Conservation (phyloP, 2,113 vertebrate genomes). For the Daphoenositta chrysoptera region DNA sequence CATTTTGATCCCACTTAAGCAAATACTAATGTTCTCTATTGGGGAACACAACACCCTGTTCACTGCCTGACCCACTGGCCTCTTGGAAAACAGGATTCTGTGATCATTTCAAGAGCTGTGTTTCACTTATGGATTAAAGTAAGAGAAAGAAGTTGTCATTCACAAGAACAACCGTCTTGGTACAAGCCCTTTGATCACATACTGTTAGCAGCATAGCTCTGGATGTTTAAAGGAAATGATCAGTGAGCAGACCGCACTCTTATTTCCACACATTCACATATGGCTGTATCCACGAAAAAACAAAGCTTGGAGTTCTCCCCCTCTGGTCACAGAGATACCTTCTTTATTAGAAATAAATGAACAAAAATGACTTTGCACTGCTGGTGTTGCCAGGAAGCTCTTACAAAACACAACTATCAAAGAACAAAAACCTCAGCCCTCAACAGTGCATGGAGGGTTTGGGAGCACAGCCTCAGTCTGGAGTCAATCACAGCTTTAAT, state of each 20-base stretch:
- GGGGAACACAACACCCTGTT: neutral
- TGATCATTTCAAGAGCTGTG: neutral
- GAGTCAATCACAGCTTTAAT: slow-evolving; percentile 22
- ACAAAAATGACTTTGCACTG: neutral
- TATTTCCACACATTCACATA: neutral
- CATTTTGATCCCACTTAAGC: neutral
- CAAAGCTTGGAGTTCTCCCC: neutral
- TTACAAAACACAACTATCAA: neutral
- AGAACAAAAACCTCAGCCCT: neutral
- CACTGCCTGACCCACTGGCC: neutral
- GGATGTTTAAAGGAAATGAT: neutral
- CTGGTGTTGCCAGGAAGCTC: slow-evolving; percentile 1
- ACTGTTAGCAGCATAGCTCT: neutral
- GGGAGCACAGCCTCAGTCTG: slow-evolving; percentile 18
- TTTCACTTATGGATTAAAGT: neutral
- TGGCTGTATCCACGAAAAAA: neutral
- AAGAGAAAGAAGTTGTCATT: neutral
- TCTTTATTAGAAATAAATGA: neutral
- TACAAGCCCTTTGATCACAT: neutral
- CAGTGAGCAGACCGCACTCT: neutral
- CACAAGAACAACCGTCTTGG: neutral
- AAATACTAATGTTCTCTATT: neutral
- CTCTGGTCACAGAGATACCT: neutral
- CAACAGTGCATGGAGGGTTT: neutral
- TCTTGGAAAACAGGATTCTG: neutral